Base-by-base conservation (phyloP, 2,113 vertebrate species). In the Tupaia tana region DNA sequence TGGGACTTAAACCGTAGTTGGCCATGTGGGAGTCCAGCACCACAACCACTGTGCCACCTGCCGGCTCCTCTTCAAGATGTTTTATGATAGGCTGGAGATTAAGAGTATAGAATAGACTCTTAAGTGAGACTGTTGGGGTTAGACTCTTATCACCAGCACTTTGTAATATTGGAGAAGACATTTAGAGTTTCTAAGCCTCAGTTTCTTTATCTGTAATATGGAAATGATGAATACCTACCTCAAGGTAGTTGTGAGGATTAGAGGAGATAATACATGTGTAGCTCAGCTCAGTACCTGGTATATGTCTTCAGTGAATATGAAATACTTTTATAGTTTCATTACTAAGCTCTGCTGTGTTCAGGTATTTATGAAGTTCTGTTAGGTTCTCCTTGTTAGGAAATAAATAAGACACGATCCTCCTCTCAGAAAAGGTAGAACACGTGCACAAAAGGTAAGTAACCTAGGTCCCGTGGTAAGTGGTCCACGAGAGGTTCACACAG, bases 151-250 rank as follows among this genome's bases (percentile, higher is more conserved):
- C 24, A 29, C 54, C 70, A 12, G 29, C 20, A 12, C 86, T 86
- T 69, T 29, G 70, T 82, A 25, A 22, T 56, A 22, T 31, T 74
- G n/a, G 43, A 14, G 19, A 84, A 74, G 31, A 66, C 80, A 25
- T 4, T 20, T 61, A 20, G 56, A 91, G 80, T 94, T n/a, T 93
- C 18, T 89, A 59, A 86, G 95, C 31, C 59, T 89, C 74, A 61
- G 34, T 93, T 94, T 93, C 61, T 75, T 89, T 22, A 34, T 63
- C 31, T 95, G 1, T 83, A 54, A 58, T 70, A 74, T 52, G 27
- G 18, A 22, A 9, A 77, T n/a, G 73, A 58, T 29, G 61, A 88
- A 66, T 63, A 79, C 20, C 34, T 90, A 52, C 43, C 22, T 78
- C 24, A 29, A 5, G 15, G 20, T 81, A 56, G 59, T 86, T 81